Evolutionary conservation across 2,888 invertebrate species (phyloP).

Genomic region (Polyploca ridens): DNA sequence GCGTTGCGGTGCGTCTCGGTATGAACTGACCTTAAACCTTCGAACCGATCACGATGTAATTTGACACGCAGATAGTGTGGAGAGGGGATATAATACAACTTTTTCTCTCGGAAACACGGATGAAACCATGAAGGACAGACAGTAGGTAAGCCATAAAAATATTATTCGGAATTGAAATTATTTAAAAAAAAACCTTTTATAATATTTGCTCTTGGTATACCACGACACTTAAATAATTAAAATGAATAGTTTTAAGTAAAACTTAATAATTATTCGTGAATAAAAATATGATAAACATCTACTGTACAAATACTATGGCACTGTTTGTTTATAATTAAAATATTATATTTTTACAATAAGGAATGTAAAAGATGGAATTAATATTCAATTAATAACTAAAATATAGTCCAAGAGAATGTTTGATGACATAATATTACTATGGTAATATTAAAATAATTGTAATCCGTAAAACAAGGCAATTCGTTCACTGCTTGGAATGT

Average conservation of each 20-base stretch:
- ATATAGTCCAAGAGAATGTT: background rate
- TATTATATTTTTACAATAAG: slow-evolving; percentile 30
- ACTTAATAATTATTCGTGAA: slow-evolving; percentile 27
- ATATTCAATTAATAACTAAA: slow-evolving; percentile 14
- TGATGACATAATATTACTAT: background rate
- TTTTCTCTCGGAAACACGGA: too few relatives aligned
- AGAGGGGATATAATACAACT: too few relatives aligned
- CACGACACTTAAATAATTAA: slow-evolving; percentile 14
- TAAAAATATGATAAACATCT: slow-evolving; percentile 33
- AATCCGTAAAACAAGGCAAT: slow-evolving; percentile 4
- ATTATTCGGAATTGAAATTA: too few relatives aligned
- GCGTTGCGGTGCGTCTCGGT: slow-evolving; percentile 21
- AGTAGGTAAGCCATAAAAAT: too few relatives aligned
- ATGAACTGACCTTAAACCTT: slow-evolving; percentile 18
- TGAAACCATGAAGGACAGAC: too few relatives aligned
- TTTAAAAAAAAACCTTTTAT: too few relatives aligned
- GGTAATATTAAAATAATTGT: slow-evolving; percentile 2
- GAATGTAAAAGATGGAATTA: slow-evolving; percentile 33
- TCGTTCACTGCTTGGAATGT: slow-evolving; percentile 58
- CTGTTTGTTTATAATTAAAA: slow-evolving; percentile 43
- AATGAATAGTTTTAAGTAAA: slow-evolving; percentile 22
- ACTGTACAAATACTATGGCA: slow-evolving; percentile 61
- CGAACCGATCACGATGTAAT: too few relatives aligned
- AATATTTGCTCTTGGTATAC: background rate
- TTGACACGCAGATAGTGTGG: too few relatives aligned